Evolutionary conservation across 2,113 vertebrate species (phyloP), one percentile per base, ranked within the genome.

Genomic region (Gymnarchus niloticus): DNA sequence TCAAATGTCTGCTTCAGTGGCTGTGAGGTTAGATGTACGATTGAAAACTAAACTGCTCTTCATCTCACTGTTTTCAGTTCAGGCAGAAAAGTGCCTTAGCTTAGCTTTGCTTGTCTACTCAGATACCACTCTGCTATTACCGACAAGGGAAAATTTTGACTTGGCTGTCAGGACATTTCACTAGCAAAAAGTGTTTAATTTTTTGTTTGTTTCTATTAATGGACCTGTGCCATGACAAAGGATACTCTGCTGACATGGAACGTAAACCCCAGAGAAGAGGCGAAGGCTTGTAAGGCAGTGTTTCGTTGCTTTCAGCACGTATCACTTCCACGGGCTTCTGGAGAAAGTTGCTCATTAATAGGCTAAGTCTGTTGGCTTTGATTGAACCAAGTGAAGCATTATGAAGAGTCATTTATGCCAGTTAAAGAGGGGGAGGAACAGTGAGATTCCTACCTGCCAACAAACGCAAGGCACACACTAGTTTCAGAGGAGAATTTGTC

Each of bases 341-440:
- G 65, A 41, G 33, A 78, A 78, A 1, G 76, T 48, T 48, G 41
- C 37, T 78, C 21, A 48, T 78, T 78, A 78, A 78, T 48, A 37
- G 76, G 44, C 23, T 2, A 7, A 78, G 44, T 1, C 23, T 44
- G 76, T 78, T 78, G 76, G 76, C 54, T 83, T 52, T 61, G 17
- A 83, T 46, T 69, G 83, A n/a, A 46, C 83, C 61, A 6, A 54
- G 76, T 78, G 41, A n/a, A 78, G 41, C 76, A 78, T 48, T n/a
- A 73, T 73, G 65, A 73, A 78, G 76, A 78, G 76, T 7, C 76
- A 77, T 7, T 21, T 77, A 19, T 1, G 46, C 37, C 73, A 48
- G 23, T 46, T 33, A 37, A 77, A 77, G 41, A 48, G 76, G 76
- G 73, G 76, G 76, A 78, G 76, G 76, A 48, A 48, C 5, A 78